A percentile compares a stretch with the other conserved stretches of the same genome.
phyloP scores from a whole-genome alignment of 2,888 invertebrate species.

The Euclidia mi region DNA sequence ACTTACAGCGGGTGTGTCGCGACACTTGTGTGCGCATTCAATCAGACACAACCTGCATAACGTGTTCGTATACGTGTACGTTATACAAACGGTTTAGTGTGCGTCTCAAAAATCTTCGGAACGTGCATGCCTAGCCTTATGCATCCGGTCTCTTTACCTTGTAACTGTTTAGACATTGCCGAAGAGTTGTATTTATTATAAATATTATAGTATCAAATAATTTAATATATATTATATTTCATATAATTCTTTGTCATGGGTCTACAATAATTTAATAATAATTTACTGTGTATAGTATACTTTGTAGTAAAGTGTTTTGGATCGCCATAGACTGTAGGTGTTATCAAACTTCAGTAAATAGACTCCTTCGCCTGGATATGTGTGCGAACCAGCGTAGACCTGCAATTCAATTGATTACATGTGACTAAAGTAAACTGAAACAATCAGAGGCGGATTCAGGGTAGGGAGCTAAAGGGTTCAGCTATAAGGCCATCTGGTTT shows the following conservation, averaged over 20 bases:
- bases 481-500: no score
- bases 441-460: no score
- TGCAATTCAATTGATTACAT: constrained; percentile 57
- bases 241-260: constrained; percentile 67
- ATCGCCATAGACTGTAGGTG: constrained; percentile 99
- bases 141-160: no score
- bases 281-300: constrained; percentile 97
- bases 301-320: constrained; percentile 99
- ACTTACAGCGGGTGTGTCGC: no score
- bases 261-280: constrained; percentile 41
- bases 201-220: constrained; percentile 36
- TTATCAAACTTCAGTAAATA: constrained; percentile 99
- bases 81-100: no score
- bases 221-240: constrained; percentile 39
- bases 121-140: no score
- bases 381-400: constrained; percentile 99
- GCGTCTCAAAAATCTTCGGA: no score
- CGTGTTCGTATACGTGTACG: no score
- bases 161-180: constrained; percentile 5
- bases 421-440: background rate
- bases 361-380: constrained; percentile 99
- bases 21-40: no score
- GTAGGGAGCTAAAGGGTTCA: no score
- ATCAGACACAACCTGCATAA: no score
- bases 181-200: background rate